These are phyloP conservation scores for Periophthalmus magnuspinnatus DNA, from an alignment of 2,797 vertebrate genomes.

Conservation along the genomic window DNA sequence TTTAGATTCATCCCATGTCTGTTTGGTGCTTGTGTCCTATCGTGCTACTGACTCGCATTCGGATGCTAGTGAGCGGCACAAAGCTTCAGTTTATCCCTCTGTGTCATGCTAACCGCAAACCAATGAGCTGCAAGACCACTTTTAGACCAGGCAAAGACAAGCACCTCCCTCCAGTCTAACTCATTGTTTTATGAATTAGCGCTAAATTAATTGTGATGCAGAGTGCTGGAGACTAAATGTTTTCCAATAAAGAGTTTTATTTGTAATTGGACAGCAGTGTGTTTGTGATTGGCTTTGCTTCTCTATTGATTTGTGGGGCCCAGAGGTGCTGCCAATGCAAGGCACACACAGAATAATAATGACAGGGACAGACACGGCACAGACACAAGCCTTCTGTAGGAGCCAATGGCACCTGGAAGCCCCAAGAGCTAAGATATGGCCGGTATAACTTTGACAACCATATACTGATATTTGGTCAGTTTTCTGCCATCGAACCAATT, in stretches of 20 bases:
- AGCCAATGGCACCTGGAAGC: conserved; percentile 32
- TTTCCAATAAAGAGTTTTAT: conserved; percentile 51
- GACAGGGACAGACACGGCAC: conserved; percentile 19
- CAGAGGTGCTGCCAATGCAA: conserved; percentile 34
- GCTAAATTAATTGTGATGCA: conserved; percentile 52
- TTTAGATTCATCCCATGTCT: conserved; percentile 54
- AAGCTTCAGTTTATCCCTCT: conserved; percentile 44
- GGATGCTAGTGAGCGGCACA: conserved; percentile 43
- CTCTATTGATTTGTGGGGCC: conserved; percentile 52
- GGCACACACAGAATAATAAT: conserved; percentile 48
- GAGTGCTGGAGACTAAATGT: conserved; percentile 33
- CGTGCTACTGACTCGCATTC: conserved; percentile 61
- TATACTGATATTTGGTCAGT: neutral
- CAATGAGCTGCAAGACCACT: conserved; percentile 45
- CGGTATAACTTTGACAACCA: neutral
- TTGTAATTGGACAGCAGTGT: conserved; percentile 23
- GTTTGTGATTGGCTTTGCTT: conserved; percentile 47
- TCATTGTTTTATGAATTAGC: conserved; percentile 55
- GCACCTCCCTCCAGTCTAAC: conserved; percentile 28
- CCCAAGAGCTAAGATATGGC: neutral
- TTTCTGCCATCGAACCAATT: neutral
- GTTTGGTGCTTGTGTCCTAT: conserved; percentile 36
- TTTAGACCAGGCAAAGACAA: conserved; percentile 19
- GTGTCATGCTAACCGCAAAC: conserved; percentile 31
- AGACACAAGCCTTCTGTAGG: conserved; percentile 38